Evolutionary conservation across 2,888 invertebrate species (phyloP), one percentile per base, ranked within the genome.

Genomic region (Hypena proboscidalis): DNA sequence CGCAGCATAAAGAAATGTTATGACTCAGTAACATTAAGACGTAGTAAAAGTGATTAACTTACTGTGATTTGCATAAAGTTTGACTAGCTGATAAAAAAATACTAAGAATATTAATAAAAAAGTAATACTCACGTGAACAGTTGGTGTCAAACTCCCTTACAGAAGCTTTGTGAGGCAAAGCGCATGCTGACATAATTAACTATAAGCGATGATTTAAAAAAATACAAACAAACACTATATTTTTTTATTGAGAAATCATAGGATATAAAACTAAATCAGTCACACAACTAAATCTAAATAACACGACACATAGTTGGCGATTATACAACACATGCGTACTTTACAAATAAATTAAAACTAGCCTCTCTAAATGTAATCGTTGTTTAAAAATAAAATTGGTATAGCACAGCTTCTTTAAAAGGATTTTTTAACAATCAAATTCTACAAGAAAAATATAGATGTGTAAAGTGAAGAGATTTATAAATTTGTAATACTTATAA

Each of bases 261-360:
- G 67, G 74, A 70, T 75, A 79, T 58, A 78, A 70, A 71, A 68
- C 81, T 87, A 88, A 83, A 71, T 90, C 90, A 90, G 90, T 88
- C 89, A 87, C 86, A 81, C 88, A 69, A 56, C 64, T 65, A 80
- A 60, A 67, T 57, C 73, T 77, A 80, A 68, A 38, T 58, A 61
- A 71, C 70, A 67, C 66, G 57, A 67, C 67, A 73, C 62, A 59
- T 48, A 43, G 45, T 45, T 52, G 43, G 53, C 42, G 55, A 46
- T 49, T 50, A 59, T 41, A 64, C 53, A 65, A 57, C 31, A 67
- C 74, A 72, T 62, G 65, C 70, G 63, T 58, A 61, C 58, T 55
- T 60, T 61, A 61, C 38, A 57, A 61, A 36, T 52, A 71, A 36
- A 29, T 22, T 20, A n/a, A 13, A 20, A 39, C 33, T 21, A n/a